Conservation (phyloP, 1,140 invertebrate genomes). For the Lucilia sericata region DNA sequence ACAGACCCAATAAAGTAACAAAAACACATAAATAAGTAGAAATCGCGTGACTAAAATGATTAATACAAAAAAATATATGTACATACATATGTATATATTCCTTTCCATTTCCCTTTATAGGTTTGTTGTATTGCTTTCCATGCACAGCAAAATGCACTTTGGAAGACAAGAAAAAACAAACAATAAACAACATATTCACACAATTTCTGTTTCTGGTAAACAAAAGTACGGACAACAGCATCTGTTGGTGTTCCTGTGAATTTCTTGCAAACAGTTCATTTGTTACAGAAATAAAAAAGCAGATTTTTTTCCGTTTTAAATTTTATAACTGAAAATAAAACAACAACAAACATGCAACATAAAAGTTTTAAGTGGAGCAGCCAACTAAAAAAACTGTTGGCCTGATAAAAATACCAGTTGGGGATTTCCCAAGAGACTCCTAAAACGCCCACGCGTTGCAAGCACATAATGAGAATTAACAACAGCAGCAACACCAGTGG, state of each 20-base stretch:
- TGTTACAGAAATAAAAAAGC: not conserved
- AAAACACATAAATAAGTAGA: not conserved
- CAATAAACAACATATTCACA: not conserved
- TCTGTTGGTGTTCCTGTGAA: conserved; percentile 30
- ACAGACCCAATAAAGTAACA: not conserved
- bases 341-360: not conserved
- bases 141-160: not conserved
- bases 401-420: conserved; percentile 53
- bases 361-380: not conserved
- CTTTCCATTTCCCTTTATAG: not conserved
- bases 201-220: not conserved
- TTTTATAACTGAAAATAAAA: conserved; percentile 20
- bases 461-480: not conserved
- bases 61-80: not conserved
- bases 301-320: not conserved
- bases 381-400: conserved; percentile 45
- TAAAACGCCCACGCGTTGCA: conserved; percentile 44
- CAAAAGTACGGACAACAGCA: not conserved
- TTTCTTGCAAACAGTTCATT: not conserved
- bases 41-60: conserved; percentile 41
- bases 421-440: conserved; percentile 51
- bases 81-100: not conserved
- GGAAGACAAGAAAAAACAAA: not conserved
- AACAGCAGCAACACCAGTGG: not conserved
- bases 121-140: not conserved